These are phyloP conservation scores for Temnothorax longispinosus DNA, from an alignment of 1,140 invertebrate genomes.

Conservation along the genomic window DNA sequence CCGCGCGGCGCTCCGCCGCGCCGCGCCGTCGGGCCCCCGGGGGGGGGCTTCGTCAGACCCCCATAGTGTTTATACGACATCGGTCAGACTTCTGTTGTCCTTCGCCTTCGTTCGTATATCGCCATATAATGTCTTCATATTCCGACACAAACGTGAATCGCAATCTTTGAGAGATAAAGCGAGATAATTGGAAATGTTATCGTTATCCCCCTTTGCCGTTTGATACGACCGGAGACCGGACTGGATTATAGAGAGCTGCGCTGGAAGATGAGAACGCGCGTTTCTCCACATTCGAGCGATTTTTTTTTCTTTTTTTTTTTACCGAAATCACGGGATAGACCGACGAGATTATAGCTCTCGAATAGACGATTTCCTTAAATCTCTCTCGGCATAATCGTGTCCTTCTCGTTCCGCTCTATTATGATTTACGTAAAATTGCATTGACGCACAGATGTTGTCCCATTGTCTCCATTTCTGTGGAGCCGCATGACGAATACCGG, in stretches of 20 bases:
- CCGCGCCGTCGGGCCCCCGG: constrained; percentile 19
- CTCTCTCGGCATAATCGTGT: background rate
- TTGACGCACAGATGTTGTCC: background rate
- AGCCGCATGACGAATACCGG: background rate
- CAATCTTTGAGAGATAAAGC: background rate
- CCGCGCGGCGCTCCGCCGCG: constrained; percentile 34
- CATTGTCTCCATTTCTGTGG: constrained; percentile 9
- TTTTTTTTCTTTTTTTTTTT: background rate
- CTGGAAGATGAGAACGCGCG: background rate
- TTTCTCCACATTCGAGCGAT: background rate
- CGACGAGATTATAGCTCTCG: background rate
- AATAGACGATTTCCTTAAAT: background rate
- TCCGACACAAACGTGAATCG: background rate
- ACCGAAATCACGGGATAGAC: background rate
- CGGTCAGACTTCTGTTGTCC: constrained; percentile 67
- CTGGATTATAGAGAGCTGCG: background rate
- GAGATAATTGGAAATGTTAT: background rate
- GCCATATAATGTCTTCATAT: constrained; percentile 61
- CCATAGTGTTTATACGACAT: constrained; percentile 66
- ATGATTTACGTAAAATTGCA: background rate
- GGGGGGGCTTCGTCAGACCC: constrained; percentile 70
- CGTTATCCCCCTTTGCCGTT: background rate
- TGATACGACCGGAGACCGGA: background rate
- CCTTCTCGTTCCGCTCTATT: constrained; percentile 6
- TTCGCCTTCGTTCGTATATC: constrained; percentile 48